phyloP scores from a whole-genome alignment of 1,140 invertebrate species.

The Drosophila repletoides region DNA sequence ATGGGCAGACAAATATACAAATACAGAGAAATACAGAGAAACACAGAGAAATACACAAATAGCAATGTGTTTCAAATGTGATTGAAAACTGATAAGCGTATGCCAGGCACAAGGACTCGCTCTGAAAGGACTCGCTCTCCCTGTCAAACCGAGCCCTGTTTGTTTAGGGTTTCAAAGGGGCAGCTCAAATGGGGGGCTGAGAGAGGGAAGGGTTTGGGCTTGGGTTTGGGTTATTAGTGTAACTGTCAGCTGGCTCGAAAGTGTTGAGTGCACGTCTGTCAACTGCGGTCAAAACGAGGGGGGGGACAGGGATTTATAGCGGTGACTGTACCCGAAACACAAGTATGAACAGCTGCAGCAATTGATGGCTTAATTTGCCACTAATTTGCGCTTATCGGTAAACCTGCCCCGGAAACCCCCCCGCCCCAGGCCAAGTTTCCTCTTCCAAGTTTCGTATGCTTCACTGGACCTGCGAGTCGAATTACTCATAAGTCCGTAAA shows the following conservation, averaged over 20 bases:
- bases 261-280: constrained; percentile 76
- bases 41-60: too few relatives aligned
- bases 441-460: neutral
- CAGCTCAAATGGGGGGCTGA: neutral
- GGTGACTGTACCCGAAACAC: constrained; percentile 27
- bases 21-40: too few relatives aligned
- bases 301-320: neutral
- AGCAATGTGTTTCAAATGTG: constrained; percentile 69
- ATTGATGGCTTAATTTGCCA: constrained; percentile 75
- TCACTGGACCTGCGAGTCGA: neutral
- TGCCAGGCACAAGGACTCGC: constrained; percentile 21
- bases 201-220: neutral
- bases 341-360: constrained; percentile 53
- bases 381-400: constrained; percentile 71
- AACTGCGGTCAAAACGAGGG: constrained; percentile 39
- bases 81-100: constrained; percentile 77
- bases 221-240: constrained; percentile 62
- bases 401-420: neutral
- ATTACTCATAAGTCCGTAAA: neutral
- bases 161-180: constrained; percentile 8
- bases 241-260: constrained; percentile 72
- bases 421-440: neutral
- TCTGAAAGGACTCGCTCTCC: constrained; percentile 9
- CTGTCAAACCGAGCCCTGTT: too few relatives aligned
- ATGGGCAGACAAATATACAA: constrained; percentile 68